Evolutionary conservation across 2,113 vertebrate species (phyloP).

Genomic region (Progne subis): DNA sequence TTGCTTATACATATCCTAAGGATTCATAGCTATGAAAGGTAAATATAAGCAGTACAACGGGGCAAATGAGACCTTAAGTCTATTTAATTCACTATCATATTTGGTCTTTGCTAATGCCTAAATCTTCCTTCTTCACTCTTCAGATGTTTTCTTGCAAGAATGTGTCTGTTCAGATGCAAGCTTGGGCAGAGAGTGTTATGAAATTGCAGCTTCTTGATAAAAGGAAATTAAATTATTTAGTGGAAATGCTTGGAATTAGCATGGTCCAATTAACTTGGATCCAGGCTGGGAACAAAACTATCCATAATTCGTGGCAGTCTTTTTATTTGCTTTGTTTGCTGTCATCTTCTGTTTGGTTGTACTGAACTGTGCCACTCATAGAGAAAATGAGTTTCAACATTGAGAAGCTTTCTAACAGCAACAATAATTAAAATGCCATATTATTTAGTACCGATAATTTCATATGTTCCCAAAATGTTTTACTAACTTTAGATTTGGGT

Average conservation of each 20-base stretch:
- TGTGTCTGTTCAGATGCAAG: not conserved
- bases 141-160: not conserved
- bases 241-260: not conserved
- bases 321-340: not conserved
- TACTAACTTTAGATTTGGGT: not conserved
- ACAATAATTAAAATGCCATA: not conserved
- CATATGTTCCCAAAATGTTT: not conserved
- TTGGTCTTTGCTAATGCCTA: not conserved
- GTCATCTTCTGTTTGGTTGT: not conserved
- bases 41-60: not conserved
- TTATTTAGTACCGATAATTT: not conserved
- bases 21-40: not conserved
- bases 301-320: fast-evolving
- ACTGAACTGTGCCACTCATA: not conserved
- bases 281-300: not conserved
- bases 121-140: not conserved
- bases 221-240: not conserved
- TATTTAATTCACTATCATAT: not conserved
- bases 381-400: not conserved
- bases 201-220: not conserved
- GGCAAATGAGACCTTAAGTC: not conserved
- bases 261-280: not conserved
- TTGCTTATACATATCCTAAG: not conserved
- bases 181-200: not conserved
- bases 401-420: not conserved